Evolutionary conservation across 2,797 vertebrate species (phyloP).

Genomic region (Clarias platycephalus): DNA sequence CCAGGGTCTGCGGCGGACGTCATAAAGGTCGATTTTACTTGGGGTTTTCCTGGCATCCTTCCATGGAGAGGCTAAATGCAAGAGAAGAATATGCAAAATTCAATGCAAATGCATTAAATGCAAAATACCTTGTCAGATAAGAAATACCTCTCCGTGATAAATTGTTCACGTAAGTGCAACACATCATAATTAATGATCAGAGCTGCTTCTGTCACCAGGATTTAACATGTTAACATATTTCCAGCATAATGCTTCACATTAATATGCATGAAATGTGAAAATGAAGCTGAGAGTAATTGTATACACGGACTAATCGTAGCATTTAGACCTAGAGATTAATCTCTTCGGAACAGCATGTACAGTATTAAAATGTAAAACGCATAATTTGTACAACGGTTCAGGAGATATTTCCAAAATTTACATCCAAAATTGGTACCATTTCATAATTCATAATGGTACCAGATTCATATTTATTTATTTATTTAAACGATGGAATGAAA

Average conservation of each 20-base stretch:
- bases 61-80: constrained; percentile 87
- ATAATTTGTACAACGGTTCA: neutral
- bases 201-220: neutral
- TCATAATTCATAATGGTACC: too few species aligned
- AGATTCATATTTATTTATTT: neutral
- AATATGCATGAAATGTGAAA: constrained; percentile 19
- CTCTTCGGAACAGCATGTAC: neutral
- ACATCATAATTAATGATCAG: neutral
- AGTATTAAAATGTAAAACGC: neutral
- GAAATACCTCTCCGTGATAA: neutral
- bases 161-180: neutral
- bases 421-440: neutral
- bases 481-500: neutral
- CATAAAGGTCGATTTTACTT: constrained; percentile 95
- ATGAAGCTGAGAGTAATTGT: constrained; percentile 3
- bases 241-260: constrained; percentile 16
- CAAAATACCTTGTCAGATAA: neutral
- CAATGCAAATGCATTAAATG: neutral
- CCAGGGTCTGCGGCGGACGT: constrained; percentile 95
- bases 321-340: neutral
- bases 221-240: constrained; percentile 17
- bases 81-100: constrained; percentile 1
- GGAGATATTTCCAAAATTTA: neutral
- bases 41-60: constrained; percentile 90
- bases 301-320: neutral